Base-by-base conservation (phyloP, 2,888 invertebrate species). In the Alsophila aescularia region DNA sequence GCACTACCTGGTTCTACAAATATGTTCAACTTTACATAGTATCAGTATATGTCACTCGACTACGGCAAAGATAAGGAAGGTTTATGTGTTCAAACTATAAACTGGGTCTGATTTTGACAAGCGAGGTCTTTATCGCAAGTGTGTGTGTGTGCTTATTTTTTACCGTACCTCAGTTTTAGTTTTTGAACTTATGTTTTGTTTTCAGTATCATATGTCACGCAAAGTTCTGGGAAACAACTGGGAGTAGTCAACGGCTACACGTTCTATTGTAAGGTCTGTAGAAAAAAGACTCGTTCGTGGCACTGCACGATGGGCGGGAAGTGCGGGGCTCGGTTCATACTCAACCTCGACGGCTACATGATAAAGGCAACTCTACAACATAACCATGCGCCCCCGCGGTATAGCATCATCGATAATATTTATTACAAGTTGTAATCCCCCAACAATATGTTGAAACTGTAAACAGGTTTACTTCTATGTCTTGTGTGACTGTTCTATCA, bases 271-370 rank as follows among this genome's bases (percentile, higher is more conserved):
- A 8, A 9, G 5, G 16, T 15, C 3, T 13, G 15, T n/a, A 35
- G 34, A 1, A 49, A 40, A 34, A 18, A 16, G 7, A 50, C 50
- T 0, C 27, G 7, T 6, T 9, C 27, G 9, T 53, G 52, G 52
- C 47, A 47, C 14, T 54, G 53, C 13, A 54, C 53, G 7, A 10
- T 14, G 16, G 32, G 32, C 27, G 42, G 21, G 3, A 48, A 37
- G 8, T 54, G 54, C 13, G 31, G 31, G 7, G 49, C 54, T 8
- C 36, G 48, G 10, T 48, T 48, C 16, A 45, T 42, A 18, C n/a
- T 35, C 0, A 35, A 13, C 10, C 18, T 34, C 5, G 18, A 31
- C 2, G 51, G 47, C 4, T 9, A 16, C 6, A 29, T 59, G 34
- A 39, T 41, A 9, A 50, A 15, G 2, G 24, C 14, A 2, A 14